Percentiles rank a stretch among this genome's conserved stretches.
phyloP scores from a whole-genome alignment of 2,888 invertebrate genomes.

The Heteropelma amictum region DNA sequence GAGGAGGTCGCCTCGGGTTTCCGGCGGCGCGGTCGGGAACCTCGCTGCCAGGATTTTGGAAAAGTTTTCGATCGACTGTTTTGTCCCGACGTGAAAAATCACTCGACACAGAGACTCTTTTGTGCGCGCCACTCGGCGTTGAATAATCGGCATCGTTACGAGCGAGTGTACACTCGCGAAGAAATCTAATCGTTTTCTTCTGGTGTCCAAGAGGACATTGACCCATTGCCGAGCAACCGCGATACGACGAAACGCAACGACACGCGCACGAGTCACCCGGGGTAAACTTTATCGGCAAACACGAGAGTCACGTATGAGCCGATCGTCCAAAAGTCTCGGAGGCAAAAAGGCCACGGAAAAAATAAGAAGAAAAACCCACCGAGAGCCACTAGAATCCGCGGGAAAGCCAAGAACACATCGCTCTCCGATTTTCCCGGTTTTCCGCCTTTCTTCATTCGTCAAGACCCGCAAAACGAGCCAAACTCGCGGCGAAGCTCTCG shows the following conservation, averaged over 20 bases:
- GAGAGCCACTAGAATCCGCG: not conserved
- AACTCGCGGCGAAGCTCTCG: too few species aligned
- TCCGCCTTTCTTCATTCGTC: too few species aligned
- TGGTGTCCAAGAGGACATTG: slow-evolving; percentile 19
- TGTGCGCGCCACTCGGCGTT: too few species aligned
- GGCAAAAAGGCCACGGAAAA: not conserved
- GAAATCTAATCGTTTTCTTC: slow-evolving; percentile 34
- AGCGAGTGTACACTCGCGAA: not conserved
- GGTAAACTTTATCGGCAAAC: not conserved
- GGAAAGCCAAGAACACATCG: too few species aligned
- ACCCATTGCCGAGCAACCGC: slow-evolving; percentile 12
- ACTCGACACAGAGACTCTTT: too few species aligned
- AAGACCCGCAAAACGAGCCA: too few species aligned
- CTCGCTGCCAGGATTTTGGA: not conserved
- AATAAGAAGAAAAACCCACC: not conserved
- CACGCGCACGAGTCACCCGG: too few species aligned
- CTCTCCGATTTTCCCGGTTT: too few species aligned
- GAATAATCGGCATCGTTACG: too few species aligned
- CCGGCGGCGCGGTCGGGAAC: slow-evolving; percentile 15
- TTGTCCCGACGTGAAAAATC: too few species aligned
- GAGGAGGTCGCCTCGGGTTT: slow-evolving; percentile 14
- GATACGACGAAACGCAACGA: not conserved
- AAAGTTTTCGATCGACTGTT: too few species aligned
- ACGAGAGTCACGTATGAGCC: not conserved
- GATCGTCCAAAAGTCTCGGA: too few species aligned